These are phyloP conservation scores for Oscheius sp. DNA, from an alignment of 2,888 invertebrate species.

Conservation along the genomic window DNA sequence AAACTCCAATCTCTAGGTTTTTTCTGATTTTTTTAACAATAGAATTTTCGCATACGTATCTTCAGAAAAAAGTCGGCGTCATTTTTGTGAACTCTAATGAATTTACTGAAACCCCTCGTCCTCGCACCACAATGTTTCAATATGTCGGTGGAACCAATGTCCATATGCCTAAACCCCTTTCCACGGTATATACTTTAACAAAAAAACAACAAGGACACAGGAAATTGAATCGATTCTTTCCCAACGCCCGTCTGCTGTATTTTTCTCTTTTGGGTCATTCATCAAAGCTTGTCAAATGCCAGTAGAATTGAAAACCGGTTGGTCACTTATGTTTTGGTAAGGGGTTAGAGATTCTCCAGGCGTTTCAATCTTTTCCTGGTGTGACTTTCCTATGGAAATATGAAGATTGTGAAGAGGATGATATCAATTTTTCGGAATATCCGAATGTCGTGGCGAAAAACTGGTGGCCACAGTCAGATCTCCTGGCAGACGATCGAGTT, in stretches of 20 bases:
- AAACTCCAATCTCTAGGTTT: no score
- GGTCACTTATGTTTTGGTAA: not conserved
- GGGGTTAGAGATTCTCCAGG: constrained; percentile 3
- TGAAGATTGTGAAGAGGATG: constrained; percentile 21
- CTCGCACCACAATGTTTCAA: constrained; percentile 13
- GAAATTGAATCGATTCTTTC: not conserved
- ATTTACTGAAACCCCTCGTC: constrained; percentile 24
- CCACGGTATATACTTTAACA: no score
- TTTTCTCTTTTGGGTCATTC: constrained; percentile 19
- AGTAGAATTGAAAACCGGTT: constrained; percentile 1
- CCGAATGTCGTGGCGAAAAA: not conserved
- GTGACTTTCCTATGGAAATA: constrained; percentile 27
- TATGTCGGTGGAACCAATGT: constrained; percentile 16
- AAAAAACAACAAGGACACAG: not conserved
- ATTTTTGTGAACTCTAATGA: constrained; percentile 20
- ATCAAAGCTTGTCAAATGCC: constrained; percentile 23
- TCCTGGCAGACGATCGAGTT: constrained; percentile 12
- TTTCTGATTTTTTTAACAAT: no score
- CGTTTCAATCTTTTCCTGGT: constrained; percentile 8
- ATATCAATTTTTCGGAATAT: not conserved
- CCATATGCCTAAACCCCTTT: not conserved
- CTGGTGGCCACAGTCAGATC: constrained; percentile 26
- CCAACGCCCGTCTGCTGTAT: not conserved
- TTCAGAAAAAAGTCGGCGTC: constrained; percentile 6
- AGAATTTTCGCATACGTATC: no score